Percentiles rank a stretch among this genome's conserved stretches.
phyloP scores from a whole-genome alignment of 2,888 invertebrate species.

The Lasioglossum pauxillum region DNA sequence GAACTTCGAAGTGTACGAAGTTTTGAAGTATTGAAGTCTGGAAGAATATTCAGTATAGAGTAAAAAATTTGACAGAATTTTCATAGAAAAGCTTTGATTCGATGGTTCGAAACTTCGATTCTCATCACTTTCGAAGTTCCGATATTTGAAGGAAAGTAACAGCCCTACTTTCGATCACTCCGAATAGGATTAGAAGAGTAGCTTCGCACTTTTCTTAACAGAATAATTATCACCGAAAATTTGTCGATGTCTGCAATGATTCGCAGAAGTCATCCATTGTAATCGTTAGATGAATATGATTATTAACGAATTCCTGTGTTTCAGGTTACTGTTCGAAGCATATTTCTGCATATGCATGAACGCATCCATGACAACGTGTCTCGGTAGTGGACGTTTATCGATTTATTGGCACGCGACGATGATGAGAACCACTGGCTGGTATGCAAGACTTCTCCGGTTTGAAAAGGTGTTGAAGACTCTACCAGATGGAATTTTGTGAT shows the following conservation, averaged over 20 bases:
- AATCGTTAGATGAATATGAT: not conserved
- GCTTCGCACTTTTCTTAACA: not conserved
- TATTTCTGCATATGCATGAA: not conserved
- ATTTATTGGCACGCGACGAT: constrained; percentile 18
- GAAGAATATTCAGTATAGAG: too few relatives aligned
- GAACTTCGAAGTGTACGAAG: too few relatives aligned
- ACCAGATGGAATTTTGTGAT: constrained; percentile 47
- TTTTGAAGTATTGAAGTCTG: too few relatives aligned
- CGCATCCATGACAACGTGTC: not conserved
- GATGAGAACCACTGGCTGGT: constrained; percentile 71
- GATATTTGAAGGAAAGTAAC: too few relatives aligned
- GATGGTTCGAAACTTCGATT: too few relatives aligned
- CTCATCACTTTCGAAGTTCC: too few relatives aligned
- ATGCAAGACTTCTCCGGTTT: constrained; percentile 59
- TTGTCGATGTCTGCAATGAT: not conserved
- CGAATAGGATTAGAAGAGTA: not conserved
- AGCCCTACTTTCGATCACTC: too few relatives aligned
- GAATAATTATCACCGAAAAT: not conserved
- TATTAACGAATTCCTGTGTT: not conserved
- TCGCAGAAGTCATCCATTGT: not conserved
- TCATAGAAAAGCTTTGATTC: too few relatives aligned
- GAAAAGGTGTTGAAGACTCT: constrained; percentile 54
- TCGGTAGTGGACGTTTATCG: constrained; percentile 5
- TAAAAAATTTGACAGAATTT: too few relatives aligned
- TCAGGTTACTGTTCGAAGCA: not conserved